These are phyloP conservation scores for Latrodectus geometricus DNA, from an alignment of 1,140 invertebrate genomes.

Conservation along the genomic window DNA sequence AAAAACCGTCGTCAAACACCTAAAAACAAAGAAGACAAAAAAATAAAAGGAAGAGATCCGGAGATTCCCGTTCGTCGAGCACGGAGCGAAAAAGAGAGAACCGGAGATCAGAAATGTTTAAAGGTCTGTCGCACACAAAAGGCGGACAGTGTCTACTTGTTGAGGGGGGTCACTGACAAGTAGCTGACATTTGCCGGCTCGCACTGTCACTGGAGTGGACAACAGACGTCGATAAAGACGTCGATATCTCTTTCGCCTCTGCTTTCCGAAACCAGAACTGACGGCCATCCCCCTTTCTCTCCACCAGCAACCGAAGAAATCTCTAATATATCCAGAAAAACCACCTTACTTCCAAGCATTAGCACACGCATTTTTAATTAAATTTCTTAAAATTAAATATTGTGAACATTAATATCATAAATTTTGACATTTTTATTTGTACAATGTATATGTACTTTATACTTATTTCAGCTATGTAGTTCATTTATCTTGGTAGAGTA, in stretches of 20 bases:
- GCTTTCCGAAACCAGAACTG: not conserved
- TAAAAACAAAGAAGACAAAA: no score
- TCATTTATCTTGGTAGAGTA: no score
- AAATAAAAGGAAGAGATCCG: not conserved
- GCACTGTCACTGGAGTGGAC: conserved; percentile 48
- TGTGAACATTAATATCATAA: no score
- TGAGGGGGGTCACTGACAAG: conserved; percentile 41
- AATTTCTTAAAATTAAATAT: no score
- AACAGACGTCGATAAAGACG: conserved; percentile 48
- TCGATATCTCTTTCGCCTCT: conserved; percentile 37
- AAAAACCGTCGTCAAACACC: no score
- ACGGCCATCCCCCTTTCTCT: not conserved
- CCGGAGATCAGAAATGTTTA: conserved; percentile 40
- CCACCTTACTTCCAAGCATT: no score
- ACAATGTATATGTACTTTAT: no score
- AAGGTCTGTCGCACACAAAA: conserved; percentile 3
- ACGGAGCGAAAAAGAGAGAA: not conserved
- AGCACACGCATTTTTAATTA: no score
- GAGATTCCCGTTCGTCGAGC: not conserved
- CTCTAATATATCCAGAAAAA: no score
- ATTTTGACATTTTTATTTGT: no score
- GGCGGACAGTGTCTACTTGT: conserved; percentile 19
- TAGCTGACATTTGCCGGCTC: conserved; percentile 44
- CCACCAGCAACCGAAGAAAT: no score
- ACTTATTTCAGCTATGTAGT: no score